Evolutionary conservation across 1,140 invertebrate species (phyloP), one percentile per base, ranked within the genome.

Genomic region (Meloidogyne exigua): DNA sequence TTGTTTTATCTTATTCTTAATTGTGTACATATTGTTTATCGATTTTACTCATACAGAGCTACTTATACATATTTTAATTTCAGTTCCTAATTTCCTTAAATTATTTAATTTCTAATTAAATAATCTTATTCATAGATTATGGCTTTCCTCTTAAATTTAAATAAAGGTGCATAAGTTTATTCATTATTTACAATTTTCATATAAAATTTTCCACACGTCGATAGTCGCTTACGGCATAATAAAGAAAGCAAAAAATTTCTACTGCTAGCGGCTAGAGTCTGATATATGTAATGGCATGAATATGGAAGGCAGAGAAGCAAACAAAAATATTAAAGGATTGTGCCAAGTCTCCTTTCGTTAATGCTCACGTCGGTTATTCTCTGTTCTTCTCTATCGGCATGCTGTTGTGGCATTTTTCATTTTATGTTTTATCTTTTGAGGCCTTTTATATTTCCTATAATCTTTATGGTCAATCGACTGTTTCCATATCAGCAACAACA

Each of bases 161-260:
- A n/a, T 57, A 57, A 49, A 57, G 49, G 49, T 57, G 49, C 49
- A 57, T 15, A 57, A n/a, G 49, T 57, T 57, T 57, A 57, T 57
- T 57, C 18, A 44, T 32, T 32, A 18, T 44, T 44, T 44, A 44
- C 49, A 57, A 57, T 57, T 57, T 57, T 57, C n/a, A 57, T n/a
- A 18, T n/a, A 57, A 57, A 57, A 57, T n/a, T 57, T 57, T 57
- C 44, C 15, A 49, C 44, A 49, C 49, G 49, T 57, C 49, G 49
- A 57, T 57, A 57, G 5, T 12, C 1, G 49, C 18, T 57, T 57
- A 57, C n/a, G 49, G 18, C 49, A n/a, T n/a, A 57, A 57, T 57
- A 57, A 57, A n/a, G 18, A n/a, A 57, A n/a, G 18, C n/a, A 57
- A n/a, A 7, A 15, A 49, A 15, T 49, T 1, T 18, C 18, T 39